Evolutionary conservation across 92 coral and sea anemone species (phyloP).

Genomic region (Nematostella vectensis): DNA sequence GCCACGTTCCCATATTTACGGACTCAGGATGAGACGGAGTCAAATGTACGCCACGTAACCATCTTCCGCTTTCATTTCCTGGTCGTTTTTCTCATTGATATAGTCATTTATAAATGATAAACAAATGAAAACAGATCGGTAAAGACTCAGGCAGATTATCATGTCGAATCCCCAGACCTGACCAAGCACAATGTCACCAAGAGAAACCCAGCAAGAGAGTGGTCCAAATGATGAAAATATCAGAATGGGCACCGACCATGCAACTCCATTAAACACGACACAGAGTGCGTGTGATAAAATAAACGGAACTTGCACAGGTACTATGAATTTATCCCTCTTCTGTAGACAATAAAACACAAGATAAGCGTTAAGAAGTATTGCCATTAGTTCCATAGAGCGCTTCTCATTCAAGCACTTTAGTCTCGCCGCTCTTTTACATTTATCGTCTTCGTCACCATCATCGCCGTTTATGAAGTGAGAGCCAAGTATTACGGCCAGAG

Average conservation of each 20-base stretch:
- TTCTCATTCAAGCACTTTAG: background rate
- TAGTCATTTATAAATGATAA: conserved; percentile 14
- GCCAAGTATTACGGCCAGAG: conserved; percentile 4
- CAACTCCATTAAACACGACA: conserved; percentile 12
- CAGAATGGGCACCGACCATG: conserved; percentile 10
- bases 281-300: conserved; percentile 6
- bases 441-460: background rate
- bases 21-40: no score
- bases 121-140: conserved; percentile 9
- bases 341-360: background rate
- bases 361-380: conserved; percentile 3
- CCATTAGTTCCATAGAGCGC: background rate
- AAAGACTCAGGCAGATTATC: conserved; percentile 4
- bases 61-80: background rate
- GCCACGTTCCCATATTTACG: no score
- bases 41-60: conserved; percentile 6
- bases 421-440: background rate
- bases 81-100: conserved; percentile 6
- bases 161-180: conserved; percentile 14
- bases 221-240: background rate
- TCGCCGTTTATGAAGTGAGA: background rate
- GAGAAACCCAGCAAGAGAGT: background rate
- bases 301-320: conserved; percentile 13
- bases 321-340: background rate
- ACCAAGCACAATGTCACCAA: background rate